Evolutionary conservation across 2,888 invertebrate genomes (phyloP).

Genomic region (Trissolcus japonicus): DNA sequence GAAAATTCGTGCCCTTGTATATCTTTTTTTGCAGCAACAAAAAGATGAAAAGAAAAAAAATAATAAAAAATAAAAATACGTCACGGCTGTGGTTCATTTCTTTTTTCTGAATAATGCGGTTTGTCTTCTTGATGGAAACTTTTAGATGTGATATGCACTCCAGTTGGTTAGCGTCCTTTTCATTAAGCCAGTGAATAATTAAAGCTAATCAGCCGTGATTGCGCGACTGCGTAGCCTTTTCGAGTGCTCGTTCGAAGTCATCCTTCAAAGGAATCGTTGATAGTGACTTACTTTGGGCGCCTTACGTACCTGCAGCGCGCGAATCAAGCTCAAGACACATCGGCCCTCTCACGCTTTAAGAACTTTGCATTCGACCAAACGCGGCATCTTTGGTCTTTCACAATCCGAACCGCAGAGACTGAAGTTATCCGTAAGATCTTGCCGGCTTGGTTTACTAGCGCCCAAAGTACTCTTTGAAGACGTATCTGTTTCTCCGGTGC

Average conservation of each 20-base stretch:
- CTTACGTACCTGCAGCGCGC: slow-evolving; percentile 63
- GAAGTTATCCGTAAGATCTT: slow-evolving; percentile 65
- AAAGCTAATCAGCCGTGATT: slow-evolving; percentile 54
- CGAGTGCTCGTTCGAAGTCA: slow-evolving; percentile 40
- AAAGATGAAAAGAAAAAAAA: too few relatives aligned
- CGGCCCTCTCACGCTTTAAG: slow-evolving; percentile 66
- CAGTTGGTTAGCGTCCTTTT: slow-evolving; percentile 17
- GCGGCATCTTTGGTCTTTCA: slow-evolving; percentile 56
- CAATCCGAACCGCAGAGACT: slow-evolving; percentile 65
- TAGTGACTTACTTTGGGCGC: slow-evolving; percentile 52
- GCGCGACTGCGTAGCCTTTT: slow-evolving; percentile 49
- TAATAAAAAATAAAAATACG: too few relatives aligned
- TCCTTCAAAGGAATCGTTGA: slow-evolving; percentile 58
- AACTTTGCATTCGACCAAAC: slow-evolving; percentile 68
- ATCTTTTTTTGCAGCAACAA: too few relatives aligned
- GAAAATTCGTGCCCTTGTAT: too few relatives aligned
- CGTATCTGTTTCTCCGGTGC: slow-evolving; percentile 60
- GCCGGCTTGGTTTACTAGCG: slow-evolving; percentile 66
- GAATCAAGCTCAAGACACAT: slow-evolving; percentile 72
- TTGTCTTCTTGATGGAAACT: too few relatives aligned
- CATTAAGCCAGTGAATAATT: slow-evolving; percentile 50
- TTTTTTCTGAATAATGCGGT: too few relatives aligned
- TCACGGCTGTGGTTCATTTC: too few relatives aligned
- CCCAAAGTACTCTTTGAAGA: slow-evolving; percentile 68
- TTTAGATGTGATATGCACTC: too few relatives aligned